Percentiles rank a stretch among this genome's conserved stretches.
Conservation (phyloP, 2,888 invertebrate species). For the Osmoderma eremita region DNA sequence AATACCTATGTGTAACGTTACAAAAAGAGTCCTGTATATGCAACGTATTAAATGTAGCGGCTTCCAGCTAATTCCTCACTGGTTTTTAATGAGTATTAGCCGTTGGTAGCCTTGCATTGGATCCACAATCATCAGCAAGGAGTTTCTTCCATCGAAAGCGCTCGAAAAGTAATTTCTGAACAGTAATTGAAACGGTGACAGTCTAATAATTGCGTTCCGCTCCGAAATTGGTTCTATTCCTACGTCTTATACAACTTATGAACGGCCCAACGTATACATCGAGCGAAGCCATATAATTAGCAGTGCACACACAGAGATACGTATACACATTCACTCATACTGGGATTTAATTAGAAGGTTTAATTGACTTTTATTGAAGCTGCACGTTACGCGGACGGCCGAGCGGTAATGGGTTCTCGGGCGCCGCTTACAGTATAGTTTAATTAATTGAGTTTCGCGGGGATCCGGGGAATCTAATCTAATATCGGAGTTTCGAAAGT, state of each 20-base stretch:
- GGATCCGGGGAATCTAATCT: slow-evolving; percentile 57
- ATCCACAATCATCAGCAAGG: too few relatives aligned
- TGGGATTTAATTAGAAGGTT: slow-evolving; percentile 63
- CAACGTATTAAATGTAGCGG: too few relatives aligned
- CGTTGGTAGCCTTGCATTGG: too few relatives aligned
- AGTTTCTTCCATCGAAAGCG: too few relatives aligned
- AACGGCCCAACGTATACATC: slow-evolving; percentile 36
- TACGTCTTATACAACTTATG: slow-evolving; percentile 51
- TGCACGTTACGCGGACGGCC: slow-evolving; percentile 56
- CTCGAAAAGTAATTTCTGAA: too few relatives aligned
- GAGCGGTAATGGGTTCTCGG: slow-evolving; percentile 58
- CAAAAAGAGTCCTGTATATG: too few relatives aligned
- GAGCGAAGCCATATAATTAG: slow-evolving; percentile 33
- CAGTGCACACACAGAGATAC: too few relatives aligned
- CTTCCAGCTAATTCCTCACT: too few relatives aligned
- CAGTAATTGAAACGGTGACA: slow-evolving; percentile 58
- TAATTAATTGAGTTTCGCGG: slow-evolving; percentile 57
- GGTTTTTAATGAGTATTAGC: too few relatives aligned
- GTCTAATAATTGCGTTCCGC: slow-evolving; percentile 62
- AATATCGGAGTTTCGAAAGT: slow-evolving; percentile 53
- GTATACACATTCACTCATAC: slow-evolving; percentile 50
- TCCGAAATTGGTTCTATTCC: slow-evolving; percentile 59
- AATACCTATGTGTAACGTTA: too few relatives aligned
- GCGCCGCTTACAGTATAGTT: slow-evolving; percentile 57
- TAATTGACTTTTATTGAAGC: slow-evolving; percentile 63